Conservation (phyloP, 23 tunicate genomes). For the Styela clava region DNA sequence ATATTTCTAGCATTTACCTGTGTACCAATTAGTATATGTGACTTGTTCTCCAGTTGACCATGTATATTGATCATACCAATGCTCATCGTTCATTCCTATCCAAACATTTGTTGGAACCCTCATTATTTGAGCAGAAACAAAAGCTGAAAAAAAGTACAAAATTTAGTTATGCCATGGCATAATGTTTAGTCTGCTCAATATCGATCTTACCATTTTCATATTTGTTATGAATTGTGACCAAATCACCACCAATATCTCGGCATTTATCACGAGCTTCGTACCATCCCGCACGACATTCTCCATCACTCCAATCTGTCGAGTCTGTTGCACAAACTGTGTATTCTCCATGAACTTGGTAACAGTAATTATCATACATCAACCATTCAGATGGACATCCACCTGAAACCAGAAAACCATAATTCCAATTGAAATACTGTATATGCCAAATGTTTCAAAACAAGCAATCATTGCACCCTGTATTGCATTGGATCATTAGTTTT, state of each 20-base stretch:
- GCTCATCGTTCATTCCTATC: conserved; percentile 78
- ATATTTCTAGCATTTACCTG: conserved; percentile 29
- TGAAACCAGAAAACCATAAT: neutral
- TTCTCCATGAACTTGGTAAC: conserved; percentile 77
- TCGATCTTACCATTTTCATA: conserved; percentile 74
- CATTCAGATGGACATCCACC: conserved; percentile 88
- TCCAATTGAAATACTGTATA: neutral
- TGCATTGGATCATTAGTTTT: too few species aligned
- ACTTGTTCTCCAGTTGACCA: conserved; percentile 97
- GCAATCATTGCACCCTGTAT: too few species aligned
- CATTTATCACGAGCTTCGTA: conserved; percentile 48
- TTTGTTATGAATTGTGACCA: conserved; percentile 73
- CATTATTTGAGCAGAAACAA: conserved; percentile 58
- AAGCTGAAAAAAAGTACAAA: conserved; percentile 65
- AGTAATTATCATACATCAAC: conserved; percentile 65
- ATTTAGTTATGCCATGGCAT: neutral
- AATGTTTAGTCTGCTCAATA: neutral
- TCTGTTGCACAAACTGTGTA: conserved; percentile 38
- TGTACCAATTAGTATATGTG: conserved; percentile 78
- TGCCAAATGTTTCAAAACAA: too few species aligned
- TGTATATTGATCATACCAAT: conserved; percentile 56
- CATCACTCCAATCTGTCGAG: conserved; percentile 31
- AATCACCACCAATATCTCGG: conserved; percentile 39
- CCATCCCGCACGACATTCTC: conserved; percentile 53
- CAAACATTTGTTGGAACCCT: conserved; percentile 55